These are phyloP conservation scores for Ia io DNA, from an alignment of 2,113 vertebrate genomes.

Conservation along the genomic window DNA sequence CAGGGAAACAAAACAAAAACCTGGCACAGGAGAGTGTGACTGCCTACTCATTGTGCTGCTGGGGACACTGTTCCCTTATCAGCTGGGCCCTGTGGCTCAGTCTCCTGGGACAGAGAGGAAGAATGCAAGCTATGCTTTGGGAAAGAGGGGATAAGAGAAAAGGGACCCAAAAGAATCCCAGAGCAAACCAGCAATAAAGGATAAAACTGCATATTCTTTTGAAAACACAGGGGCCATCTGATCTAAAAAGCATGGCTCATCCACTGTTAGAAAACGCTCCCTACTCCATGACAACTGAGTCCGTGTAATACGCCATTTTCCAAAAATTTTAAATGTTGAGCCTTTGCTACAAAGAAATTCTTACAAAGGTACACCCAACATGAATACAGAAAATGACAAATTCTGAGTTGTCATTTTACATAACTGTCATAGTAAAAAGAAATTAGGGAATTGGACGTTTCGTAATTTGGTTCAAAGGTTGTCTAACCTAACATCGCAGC, in stretches of 20 bases:
- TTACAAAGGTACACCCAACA: neutral
- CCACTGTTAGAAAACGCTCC: neutral
- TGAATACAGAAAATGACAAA: neutral
- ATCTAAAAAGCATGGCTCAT: neutral
- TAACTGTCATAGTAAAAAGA: neutral
- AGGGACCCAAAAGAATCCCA: neutral
- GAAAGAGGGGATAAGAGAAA: neutral
- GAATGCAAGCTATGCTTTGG: fast-evolving
- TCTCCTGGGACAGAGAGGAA: neutral
- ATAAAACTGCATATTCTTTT: neutral
- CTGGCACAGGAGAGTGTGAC: neutral
- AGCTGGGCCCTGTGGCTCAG: neutral
- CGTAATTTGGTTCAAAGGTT: neutral
- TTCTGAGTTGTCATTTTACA: neutral
- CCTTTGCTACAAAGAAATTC: neutral
- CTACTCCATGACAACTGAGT: neutral
- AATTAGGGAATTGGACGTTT: neutral
- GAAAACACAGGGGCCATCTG: neutral
- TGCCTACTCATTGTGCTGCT: neutral
- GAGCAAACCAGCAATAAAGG: neutral
- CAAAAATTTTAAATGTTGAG: neutral
- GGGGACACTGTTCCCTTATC: neutral
- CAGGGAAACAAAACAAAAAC: slow-evolving; percentile 42
- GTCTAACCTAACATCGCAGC: neutral
- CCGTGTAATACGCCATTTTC: neutral